These are phyloP conservation scores for Buphagus erythrorhynchus DNA, from an alignment of 2,797 vertebrate genomes.

Conservation along the genomic window DNA sequence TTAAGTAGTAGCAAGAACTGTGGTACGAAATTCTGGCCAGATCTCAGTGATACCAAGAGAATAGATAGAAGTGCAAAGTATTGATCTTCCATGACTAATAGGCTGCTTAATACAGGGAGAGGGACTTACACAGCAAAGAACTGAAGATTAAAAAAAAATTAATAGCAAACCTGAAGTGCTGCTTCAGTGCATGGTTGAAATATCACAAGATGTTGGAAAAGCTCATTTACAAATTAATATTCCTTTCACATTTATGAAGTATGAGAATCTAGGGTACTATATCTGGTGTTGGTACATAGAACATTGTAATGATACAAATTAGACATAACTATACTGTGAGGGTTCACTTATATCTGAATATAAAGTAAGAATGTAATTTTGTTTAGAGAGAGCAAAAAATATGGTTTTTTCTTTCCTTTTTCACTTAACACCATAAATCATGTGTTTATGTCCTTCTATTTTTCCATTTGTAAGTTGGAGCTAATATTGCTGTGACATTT, in stretches of 20 bases:
- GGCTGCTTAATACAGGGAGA: not conserved
- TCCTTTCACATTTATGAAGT: not conserved
- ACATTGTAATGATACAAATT: not conserved
- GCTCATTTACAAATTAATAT: constrained; percentile 27
- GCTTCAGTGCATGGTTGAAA: not conserved
- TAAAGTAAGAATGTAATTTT: not conserved
- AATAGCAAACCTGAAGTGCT: not conserved
- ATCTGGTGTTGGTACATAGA: not conserved
- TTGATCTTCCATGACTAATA: constrained; percentile 30
- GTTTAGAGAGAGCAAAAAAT: not conserved
- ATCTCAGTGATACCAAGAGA: constrained; percentile 17
- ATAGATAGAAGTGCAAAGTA: constrained; percentile 13
- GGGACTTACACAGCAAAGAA: not conserved
- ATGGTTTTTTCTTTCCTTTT: not conserved
- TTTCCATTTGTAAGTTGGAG: not conserved
- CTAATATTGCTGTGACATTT: constrained; percentile 29
- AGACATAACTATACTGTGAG: not conserved
- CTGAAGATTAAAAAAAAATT: not conserved
- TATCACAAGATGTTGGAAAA: constrained; percentile 24
- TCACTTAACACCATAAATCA: not conserved
- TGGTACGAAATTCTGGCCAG: not conserved
- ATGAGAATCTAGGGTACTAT: not conserved
- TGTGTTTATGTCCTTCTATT: not conserved
- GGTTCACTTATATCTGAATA: not conserved
- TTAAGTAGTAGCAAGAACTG: not conserved